phyloP scores from a whole-genome alignment of 2,888 invertebrate species.

The Salticus scenicus region DNA sequence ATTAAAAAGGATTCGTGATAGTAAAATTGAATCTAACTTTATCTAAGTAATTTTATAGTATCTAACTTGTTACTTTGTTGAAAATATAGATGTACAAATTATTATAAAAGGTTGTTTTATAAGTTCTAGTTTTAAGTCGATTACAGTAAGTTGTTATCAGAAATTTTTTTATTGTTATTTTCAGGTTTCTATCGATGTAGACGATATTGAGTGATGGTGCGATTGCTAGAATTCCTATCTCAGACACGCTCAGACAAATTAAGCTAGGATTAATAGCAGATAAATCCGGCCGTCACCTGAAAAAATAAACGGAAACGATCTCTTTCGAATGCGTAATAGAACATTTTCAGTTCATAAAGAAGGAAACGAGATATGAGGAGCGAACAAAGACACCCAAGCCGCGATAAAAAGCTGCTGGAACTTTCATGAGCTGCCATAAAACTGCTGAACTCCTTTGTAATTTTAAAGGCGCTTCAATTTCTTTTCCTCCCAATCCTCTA shows the following conservation, averaged over 20 bases:
- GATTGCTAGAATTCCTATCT: background rate
- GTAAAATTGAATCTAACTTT: too few relatives aligned
- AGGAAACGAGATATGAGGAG: conserved; percentile 20
- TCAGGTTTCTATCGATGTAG: too few relatives aligned
- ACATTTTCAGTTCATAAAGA: conserved; percentile 20
- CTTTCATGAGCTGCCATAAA: conserved; percentile 51
- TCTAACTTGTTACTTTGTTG: too few relatives aligned
- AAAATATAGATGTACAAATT: too few relatives aligned
- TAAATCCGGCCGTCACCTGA: conserved; percentile 12
- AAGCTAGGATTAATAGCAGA: conserved; percentile 9
- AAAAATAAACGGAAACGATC: conserved; percentile 16
- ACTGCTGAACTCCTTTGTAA: conserved; percentile 44
- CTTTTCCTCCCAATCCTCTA: background rate
- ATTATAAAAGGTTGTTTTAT: too few relatives aligned
- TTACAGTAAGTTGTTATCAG: too few relatives aligned
- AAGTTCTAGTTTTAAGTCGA: too few relatives aligned
- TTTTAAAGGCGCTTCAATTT: conserved; percentile 27
- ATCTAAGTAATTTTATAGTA: too few relatives aligned
- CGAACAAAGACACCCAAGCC: conserved; percentile 27
- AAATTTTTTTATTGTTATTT: too few relatives aligned
- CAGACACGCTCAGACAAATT: background rate
- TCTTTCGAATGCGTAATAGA: background rate
- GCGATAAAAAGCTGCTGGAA: conserved; percentile 45
- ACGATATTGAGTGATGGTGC: too few relatives aligned
- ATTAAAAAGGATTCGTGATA: too few relatives aligned